phyloP scores from a whole-genome alignment of 2,797 vertebrate species.

The Sebastes taczanowskii region DNA sequence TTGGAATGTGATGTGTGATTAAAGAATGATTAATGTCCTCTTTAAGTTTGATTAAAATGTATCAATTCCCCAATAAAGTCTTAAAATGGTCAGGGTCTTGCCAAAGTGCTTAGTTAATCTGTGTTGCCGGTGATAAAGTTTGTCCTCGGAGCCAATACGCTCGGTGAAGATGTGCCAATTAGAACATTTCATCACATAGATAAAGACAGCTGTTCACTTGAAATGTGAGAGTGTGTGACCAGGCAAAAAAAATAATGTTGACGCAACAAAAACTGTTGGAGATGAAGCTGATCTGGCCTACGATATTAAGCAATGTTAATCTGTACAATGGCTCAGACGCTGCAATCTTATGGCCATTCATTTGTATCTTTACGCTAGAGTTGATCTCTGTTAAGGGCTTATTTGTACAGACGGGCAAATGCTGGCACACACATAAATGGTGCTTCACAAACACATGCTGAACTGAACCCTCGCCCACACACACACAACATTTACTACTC shows the following conservation, averaged over 20 bases:
- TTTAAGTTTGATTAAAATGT: constrained; percentile 57
- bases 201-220: constrained; percentile 24
- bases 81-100: constrained; percentile 40
- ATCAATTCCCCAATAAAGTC: constrained; percentile 48
- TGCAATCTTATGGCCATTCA: constrained; percentile 15
- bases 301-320: not conserved
- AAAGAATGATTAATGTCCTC: constrained; percentile 43
- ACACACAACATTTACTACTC: constrained; percentile 42
- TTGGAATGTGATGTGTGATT: constrained; percentile 50
- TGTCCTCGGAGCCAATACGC: constrained; percentile 15
- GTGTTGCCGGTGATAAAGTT: constrained; percentile 41
- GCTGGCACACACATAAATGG: not conserved
- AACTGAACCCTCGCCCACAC: not conserved
- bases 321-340: not conserved
- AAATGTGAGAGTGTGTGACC: constrained; percentile 32
- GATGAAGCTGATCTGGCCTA: not conserved
- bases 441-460: not conserved
- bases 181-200: constrained; percentile 41
- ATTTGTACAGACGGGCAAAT: not conserved
- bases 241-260: constrained; percentile 22
- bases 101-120: constrained; percentile 55
- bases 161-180: constrained; percentile 37
- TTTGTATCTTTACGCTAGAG: constrained; percentile 11
- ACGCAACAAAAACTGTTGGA: constrained; percentile 28
- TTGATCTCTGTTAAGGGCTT: constrained; percentile 15